Conservation (phyloP, 2,797 vertebrate species). For the Eremophila alpestris region DNA sequence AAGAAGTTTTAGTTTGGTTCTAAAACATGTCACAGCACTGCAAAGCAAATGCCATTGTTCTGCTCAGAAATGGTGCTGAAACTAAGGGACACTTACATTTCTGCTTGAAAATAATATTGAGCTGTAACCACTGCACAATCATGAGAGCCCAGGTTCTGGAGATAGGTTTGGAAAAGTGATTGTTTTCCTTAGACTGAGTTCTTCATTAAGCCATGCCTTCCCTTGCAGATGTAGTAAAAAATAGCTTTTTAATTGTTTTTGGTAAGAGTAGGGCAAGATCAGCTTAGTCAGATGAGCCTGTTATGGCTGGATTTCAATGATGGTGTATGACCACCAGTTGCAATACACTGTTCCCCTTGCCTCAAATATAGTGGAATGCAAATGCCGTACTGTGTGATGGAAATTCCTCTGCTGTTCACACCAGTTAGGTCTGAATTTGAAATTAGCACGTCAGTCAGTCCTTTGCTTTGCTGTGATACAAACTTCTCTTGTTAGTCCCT, state of each 20-base stretch:
- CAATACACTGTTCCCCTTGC: neutral
- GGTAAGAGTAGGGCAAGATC: neutral
- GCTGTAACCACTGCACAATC: neutral
- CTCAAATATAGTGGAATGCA: neutral
- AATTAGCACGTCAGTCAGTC: neutral
- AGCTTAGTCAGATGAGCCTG: neutral
- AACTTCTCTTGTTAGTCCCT: neutral
- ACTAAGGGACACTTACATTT: neutral
- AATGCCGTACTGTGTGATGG: neutral
- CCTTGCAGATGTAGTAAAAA: neutral
- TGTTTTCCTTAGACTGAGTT: neutral
- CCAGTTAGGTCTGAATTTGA: neutral
- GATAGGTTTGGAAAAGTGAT: neutral
- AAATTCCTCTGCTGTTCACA: neutral
- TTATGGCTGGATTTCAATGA: neutral
- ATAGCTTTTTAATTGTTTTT: neutral
- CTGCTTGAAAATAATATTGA: neutral
- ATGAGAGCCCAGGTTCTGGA: neutral
- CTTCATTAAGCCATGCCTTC: neutral
- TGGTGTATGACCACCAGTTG: neutral
- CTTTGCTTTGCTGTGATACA: neutral
- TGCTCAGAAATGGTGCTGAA: neutral
- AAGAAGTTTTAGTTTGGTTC: neutral
- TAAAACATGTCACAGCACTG: neutral
- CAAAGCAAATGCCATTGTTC: neutral